These are phyloP conservation scores for Hydrolagus affinis DNA, from an alignment of 2,113 vertebrate genomes.

Conservation along the genomic window DNA sequence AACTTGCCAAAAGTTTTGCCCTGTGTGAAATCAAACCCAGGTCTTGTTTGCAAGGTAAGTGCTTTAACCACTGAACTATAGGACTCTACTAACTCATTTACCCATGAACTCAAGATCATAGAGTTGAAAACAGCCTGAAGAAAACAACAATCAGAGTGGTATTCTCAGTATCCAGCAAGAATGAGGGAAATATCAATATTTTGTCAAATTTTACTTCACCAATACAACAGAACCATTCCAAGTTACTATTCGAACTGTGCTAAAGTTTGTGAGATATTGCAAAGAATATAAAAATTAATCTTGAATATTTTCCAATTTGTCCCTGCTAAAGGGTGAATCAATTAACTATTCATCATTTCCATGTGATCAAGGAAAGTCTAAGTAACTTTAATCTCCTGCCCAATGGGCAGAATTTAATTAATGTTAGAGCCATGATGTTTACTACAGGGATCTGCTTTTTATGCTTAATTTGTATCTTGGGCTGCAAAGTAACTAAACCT, in stretches of 20 bases:
- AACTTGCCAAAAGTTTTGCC: too few relatives aligned
- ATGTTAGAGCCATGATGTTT: not conserved
- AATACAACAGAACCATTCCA: not conserved
- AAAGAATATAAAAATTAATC: not conserved
- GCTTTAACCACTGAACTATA: too few relatives aligned
- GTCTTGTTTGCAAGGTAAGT: too few relatives aligned
- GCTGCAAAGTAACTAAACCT: not conserved
- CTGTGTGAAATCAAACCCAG: too few relatives aligned
- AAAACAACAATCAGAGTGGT: not conserved
- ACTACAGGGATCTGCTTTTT: not conserved
- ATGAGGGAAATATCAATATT: not conserved
- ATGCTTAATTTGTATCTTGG: not conserved
- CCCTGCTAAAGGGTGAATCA: not conserved
- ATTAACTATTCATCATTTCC: slow-evolving; percentile 1
- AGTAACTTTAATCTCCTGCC: not conserved
- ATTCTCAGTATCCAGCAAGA: not conserved
- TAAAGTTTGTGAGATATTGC: slow-evolving; percentile 3
- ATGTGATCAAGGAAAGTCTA: not conserved
- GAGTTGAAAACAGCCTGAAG: not conserved
- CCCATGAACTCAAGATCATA: not conserved
- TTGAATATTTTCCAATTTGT: slow-evolving; percentile 15
- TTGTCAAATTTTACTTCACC: not conserved
- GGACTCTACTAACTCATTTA: too few relatives aligned
- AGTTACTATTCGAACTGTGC: not conserved
- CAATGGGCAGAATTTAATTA: not conserved